Evolutionary conservation across 2,888 invertebrate species (phyloP).

Genomic region (Hypomecis atomaria): DNA sequence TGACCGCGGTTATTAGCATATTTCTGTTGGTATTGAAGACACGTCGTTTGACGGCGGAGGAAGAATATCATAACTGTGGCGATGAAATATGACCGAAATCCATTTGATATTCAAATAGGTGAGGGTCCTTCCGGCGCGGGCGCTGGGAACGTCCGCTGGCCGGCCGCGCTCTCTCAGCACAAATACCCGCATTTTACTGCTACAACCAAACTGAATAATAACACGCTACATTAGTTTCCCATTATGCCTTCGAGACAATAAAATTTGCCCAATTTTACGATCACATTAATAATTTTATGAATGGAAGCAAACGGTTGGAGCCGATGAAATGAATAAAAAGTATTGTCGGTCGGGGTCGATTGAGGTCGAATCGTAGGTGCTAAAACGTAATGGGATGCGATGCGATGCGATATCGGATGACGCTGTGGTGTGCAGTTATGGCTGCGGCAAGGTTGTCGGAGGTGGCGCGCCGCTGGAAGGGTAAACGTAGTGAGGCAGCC

Average conservation of each 20-base stretch:
- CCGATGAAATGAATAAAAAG: constrained; percentile 77
- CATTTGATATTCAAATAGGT: constrained; percentile 82
- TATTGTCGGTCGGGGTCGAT: constrained; percentile 62
- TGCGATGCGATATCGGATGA: constrained; percentile 45
- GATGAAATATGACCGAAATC: constrained; percentile 80
- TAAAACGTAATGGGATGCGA: constrained; percentile 64
- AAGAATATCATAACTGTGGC: constrained; percentile 82
- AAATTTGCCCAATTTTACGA: constrained; percentile 85
- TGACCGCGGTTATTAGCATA: constrained; percentile 66
- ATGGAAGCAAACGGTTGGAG: constrained; percentile 81
- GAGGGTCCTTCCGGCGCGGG: constrained; percentile 67
- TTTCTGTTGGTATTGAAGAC: constrained; percentile 66
- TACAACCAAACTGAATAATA: constrained; percentile 82
- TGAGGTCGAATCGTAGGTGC: constrained; percentile 73
- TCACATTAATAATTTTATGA: constrained; percentile 85
- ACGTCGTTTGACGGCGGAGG: constrained; percentile 73
- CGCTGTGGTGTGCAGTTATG: constrained; percentile 50
- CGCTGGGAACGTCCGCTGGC: constrained; percentile 65
- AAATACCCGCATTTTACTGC: constrained; percentile 82
- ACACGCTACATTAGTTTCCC: constrained; percentile 85
- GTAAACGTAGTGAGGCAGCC: constrained; percentile 55
- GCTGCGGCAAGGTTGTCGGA: constrained; percentile 51
- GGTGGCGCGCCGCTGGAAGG: constrained; percentile 54
- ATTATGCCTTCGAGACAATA: constrained; percentile 84
- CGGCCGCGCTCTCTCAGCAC: constrained; percentile 48